Base-by-base conservation (phyloP, 2,888 invertebrate genomes). In the Artemia sinica region DNA sequence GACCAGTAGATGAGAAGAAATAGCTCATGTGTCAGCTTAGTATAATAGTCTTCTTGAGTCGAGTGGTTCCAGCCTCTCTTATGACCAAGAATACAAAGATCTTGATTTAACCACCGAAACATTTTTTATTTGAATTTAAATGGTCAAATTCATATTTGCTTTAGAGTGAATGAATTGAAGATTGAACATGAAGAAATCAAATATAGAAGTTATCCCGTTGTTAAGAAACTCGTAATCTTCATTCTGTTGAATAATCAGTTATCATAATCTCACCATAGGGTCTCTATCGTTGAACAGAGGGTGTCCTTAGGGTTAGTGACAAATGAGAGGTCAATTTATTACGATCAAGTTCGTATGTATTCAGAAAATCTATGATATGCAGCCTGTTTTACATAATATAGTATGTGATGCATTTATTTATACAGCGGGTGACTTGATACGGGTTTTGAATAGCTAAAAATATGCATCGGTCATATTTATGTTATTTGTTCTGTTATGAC, bases 281-380 rank as follows among this genome's bases (percentile, higher is more conserved):
- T 18, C n/a, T 58, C 63, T 58, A 58, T 58, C 63, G 63, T 11
- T 58, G 63, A 28, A 58, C 63, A 10, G 63, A 18, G 28, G 63
- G 63, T 0, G 63, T n/a, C 28, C 63, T n/a, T 18, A 28, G 63
- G 63, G 63, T 58, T 18, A 58, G 63, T 58, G 63, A 58, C 63
- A 58, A 58, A 58, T 58, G 63, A 58, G 63, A 58, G 63, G 63
- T 58, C 63, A 58, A 58, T 58, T 58, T 58, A 58, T 58, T 58
- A 58, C 28, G 63, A 58, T 58, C 63, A 58, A 58, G 63, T 18
- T n/a, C n/a, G 63, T 8, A 58, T 58, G 28, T 28, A 58, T 58
- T 58, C 28, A 58, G 63, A 58, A 58, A 58, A 58, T 58, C 63
- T 58, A 11, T n/a, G 63, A 58, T 58, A 58, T 58, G 63, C 63